phyloP scores from a whole-genome alignment of 2,797 vertebrate genomes.

The Pogoniulus pusillus region DNA sequence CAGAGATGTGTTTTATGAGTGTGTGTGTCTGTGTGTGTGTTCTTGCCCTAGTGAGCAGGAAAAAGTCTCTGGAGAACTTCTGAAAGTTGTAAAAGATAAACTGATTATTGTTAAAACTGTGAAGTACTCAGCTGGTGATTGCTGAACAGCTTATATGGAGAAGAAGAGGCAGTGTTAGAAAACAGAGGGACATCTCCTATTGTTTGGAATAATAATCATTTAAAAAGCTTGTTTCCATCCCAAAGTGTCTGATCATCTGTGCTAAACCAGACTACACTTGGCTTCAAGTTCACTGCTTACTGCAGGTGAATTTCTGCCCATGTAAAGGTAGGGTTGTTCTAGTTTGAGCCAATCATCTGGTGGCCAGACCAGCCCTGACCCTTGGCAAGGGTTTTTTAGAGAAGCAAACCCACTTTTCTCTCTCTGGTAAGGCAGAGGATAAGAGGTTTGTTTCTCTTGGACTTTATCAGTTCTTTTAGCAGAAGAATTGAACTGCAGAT shows the following conservation, averaged over 20 bases:
- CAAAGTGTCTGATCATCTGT: background rate
- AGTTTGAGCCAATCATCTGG: no score
- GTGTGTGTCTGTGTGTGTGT: background rate
- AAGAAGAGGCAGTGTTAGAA: background rate
- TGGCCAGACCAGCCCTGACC: no score
- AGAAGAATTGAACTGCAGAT: background rate
- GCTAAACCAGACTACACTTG: background rate
- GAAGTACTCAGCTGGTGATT: background rate
- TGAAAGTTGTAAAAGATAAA: slow-evolving; percentile 16
- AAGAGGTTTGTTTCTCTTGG: background rate
- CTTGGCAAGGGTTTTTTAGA: background rate
- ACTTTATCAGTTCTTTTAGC: background rate
- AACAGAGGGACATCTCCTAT: background rate
- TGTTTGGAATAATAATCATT: background rate
- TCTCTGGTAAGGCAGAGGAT: background rate
- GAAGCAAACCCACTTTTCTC: background rate
- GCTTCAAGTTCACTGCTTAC: background rate
- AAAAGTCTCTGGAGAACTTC: background rate
- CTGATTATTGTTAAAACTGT: background rate
- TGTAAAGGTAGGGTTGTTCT: no score
- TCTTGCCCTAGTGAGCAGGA: background rate
- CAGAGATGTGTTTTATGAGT: background rate
- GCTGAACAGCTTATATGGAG: slow-evolving; percentile 36
- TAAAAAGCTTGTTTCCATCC: background rate
- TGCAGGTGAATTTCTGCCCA: background rate